A percentile compares a stretch with the other conserved stretches of the same genome.
These are phyloP conservation scores for Chrysaora quinquecirrha DNA, from an alignment of 30 jellyfish, hydroid and myxozoan species.

Conservation along the genomic window DNA sequence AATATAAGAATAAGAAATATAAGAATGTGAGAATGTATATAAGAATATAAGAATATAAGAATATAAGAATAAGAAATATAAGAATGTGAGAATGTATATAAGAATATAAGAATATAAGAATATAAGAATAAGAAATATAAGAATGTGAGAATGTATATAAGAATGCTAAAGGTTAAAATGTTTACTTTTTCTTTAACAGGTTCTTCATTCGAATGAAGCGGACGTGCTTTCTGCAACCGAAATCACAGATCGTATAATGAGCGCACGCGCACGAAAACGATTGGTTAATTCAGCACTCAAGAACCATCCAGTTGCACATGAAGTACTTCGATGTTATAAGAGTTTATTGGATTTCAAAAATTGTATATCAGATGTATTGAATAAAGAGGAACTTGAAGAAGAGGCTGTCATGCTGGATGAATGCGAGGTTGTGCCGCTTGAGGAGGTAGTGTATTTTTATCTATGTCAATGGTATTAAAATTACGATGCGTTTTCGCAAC, in stretches of 20 bases:
- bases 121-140: too few species aligned
- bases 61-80: too few species aligned
- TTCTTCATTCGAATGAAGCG: conserved; percentile 24
- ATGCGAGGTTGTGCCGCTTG: conserved; percentile 60
- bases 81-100: too few species aligned
- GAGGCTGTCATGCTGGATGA: conserved; percentile 56
- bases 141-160: too few species aligned
- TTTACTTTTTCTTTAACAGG: too few species aligned
- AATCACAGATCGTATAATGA: conserved; percentile 46
- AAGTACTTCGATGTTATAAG: conserved; percentile 20
- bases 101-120: too few species aligned
- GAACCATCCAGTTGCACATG: conserved; percentile 63
- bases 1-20: too few species aligned
- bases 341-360: conserved; percentile 32
- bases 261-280: conserved; percentile 70
- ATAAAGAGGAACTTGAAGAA: conserved; percentile 46
- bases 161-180: too few species aligned
- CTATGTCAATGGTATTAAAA: too few species aligned
- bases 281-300: conserved; percentile 53
- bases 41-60: too few species aligned
- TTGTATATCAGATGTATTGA: conserved; percentile 27
- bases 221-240: conserved; percentile 17
- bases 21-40: too few species aligned
- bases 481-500: neutral
- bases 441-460: too few species aligned